A percentile compares a stretch with the other conserved stretches of the same genome.
These are phyloP conservation scores for Trachelus troglodyta DNA, from an alignment of 2,888 invertebrate species.

Conservation along the genomic window DNA sequence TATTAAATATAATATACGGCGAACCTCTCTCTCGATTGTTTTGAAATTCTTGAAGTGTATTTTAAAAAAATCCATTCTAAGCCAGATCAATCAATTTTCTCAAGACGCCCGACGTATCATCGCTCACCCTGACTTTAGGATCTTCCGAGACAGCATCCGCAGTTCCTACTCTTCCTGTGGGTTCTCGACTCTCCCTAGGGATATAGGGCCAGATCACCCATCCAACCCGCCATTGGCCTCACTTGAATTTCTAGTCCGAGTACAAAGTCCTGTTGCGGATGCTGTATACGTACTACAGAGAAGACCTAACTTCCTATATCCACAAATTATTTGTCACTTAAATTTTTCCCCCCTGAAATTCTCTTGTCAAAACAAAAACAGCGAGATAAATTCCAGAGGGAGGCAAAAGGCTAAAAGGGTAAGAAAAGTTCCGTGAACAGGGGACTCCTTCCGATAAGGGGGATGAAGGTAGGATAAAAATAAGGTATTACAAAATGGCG, in stretches of 20 bases:
- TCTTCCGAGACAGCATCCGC: not conserved
- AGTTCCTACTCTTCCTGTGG: not conserved
- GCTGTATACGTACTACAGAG: too few species aligned
- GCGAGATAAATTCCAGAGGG: too few species aligned
- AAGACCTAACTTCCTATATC: not conserved
- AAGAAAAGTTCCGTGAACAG: too few species aligned
- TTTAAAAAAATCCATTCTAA: not conserved
- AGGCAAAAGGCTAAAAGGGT: too few species aligned
- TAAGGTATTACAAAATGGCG: too few species aligned
- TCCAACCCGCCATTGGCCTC: not conserved
- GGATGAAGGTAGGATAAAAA: too few species aligned
- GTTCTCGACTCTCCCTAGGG: not conserved
- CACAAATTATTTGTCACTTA: not conserved
- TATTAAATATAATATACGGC: too few species aligned
- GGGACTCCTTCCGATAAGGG: too few species aligned
- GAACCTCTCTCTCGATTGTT: too few species aligned
- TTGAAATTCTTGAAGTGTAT: not conserved
- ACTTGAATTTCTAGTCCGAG: constrained; percentile 3
- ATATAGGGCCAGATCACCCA: not conserved
- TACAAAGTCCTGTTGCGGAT: constrained; percentile 1
- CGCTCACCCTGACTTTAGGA: not conserved
- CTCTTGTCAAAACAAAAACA: not conserved
- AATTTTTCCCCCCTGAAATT: not conserved
- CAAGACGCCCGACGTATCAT: not conserved
- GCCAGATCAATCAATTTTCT: constrained; percentile 2